phyloP scores from a whole-genome alignment of 2,797 vertebrate genomes.

The Schizopygopsis malacanthus region DNA sequence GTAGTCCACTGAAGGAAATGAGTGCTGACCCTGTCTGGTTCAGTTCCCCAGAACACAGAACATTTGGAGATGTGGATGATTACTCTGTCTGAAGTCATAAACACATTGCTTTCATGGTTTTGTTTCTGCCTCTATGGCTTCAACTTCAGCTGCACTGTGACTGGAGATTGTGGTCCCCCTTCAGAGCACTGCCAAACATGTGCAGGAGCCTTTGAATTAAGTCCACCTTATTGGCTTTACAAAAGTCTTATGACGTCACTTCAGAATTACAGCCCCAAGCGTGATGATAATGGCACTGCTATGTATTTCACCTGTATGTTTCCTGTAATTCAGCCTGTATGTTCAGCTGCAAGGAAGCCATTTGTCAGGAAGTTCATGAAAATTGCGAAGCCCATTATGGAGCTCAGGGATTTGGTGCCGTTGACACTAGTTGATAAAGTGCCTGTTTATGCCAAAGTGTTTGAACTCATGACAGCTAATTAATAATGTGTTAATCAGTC shows the following conservation, averaged over 20 bases:
- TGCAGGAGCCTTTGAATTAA: conserved; percentile 22
- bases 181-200: conserved; percentile 33
- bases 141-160: background rate
- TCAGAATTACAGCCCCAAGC: conserved; percentile 10
- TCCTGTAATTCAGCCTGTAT: conserved; percentile 27
- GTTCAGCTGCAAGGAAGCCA: conserved; percentile 48
- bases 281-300: conserved; percentile 12
- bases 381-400: conserved; percentile 68
- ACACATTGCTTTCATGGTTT: conserved; percentile 43
- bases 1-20: conserved; percentile 66
- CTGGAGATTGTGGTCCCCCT: conserved; percentile 25
- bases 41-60: conserved; percentile 74
- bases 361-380: conserved; percentile 54
- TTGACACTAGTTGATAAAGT: conserved; percentile 75
- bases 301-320: conserved; percentile 29
- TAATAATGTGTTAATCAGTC: conserved; percentile 72
- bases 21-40: conserved; percentile 63
- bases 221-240: conserved; percentile 19
- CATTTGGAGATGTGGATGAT: conserved; percentile 77
- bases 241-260: conserved; percentile 34
- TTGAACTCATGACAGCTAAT: conserved; percentile 74
- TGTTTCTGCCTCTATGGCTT: conserved; percentile 1
- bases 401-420: conserved; percentile 72
- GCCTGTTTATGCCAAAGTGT: conserved; percentile 80
- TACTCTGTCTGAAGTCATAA: conserved; percentile 80